Percentiles rank a stretch among this genome's conserved stretches.
phyloP scores from a whole-genome alignment of 1,140 invertebrate genomes.

The Drosophila parvula region DNA sequence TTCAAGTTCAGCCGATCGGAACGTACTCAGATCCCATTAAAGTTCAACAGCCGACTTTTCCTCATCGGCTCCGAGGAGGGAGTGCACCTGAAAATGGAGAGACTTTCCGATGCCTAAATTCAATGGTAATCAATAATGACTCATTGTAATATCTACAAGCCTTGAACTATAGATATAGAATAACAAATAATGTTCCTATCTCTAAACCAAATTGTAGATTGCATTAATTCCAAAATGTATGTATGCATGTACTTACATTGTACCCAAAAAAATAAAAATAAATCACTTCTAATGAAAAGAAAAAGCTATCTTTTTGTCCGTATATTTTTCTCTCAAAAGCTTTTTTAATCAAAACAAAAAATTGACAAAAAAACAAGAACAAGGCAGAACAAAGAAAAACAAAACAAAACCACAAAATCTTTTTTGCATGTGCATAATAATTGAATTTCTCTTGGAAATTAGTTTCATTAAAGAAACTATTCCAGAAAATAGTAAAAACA shows the following conservation, averaged over 20 bases:
- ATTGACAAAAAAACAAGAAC: not conserved
- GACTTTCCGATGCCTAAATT: conserved; percentile 1
- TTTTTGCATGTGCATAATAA: not conserved
- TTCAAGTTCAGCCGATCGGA: conserved; percentile 51
- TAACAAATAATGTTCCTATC: conserved; percentile 3
- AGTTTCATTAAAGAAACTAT: not conserved
- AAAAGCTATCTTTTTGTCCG: conserved; percentile 8
- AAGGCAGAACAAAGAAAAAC: not conserved
- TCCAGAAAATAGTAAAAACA: not conserved
- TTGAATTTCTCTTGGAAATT: not conserved
- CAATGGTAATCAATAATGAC: not conserved
- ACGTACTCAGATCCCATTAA: conserved; percentile 60
- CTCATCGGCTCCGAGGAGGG: conserved; percentile 52
- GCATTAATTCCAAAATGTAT: conserved; percentile 6
- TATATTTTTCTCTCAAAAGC: conserved; percentile 10
- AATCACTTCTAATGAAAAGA: not conserved
- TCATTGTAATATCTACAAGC: not conserved
- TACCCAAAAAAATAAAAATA: not conserved
- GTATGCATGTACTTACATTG: not conserved
- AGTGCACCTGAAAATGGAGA: conserved; percentile 54
- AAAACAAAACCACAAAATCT: too few species aligned
- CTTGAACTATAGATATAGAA: too few species aligned
- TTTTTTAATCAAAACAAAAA: conserved; percentile 3
- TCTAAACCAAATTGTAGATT: conserved; percentile 4
- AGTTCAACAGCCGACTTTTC: conserved; percentile 44